A percentile compares a stretch with the other conserved stretches of the same genome.
These are phyloP conservation scores for Idris sp. DNA, from an alignment of 1,140 invertebrate species.

Conservation along the genomic window DNA sequence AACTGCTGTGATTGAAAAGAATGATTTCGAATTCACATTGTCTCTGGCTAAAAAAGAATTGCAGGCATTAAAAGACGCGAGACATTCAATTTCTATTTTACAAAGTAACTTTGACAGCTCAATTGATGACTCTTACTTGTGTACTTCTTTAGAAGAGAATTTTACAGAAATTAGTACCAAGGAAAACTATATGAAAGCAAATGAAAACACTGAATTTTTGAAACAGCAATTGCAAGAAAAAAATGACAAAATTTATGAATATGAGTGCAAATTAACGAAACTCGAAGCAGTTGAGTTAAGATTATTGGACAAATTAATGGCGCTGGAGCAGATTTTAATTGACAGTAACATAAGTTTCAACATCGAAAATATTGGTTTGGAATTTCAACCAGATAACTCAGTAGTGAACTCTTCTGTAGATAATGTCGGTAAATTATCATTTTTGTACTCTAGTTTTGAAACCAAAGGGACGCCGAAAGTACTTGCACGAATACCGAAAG, in stretches of 20 bases:
- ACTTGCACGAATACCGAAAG: conserved; percentile 31
- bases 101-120: conserved; percentile 1
- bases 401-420: neutral
- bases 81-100: conserved; percentile 14
- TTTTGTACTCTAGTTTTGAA: conserved; percentile 30
- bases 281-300: conserved; percentile 14
- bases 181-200: no score
- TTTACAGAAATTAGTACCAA: neutral
- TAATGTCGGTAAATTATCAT: conserved; percentile 23
- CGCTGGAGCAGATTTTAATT: conserved; percentile 28
- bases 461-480: conserved; percentile 13
- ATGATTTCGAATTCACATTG: conserved; percentile 61
- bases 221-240: conserved; percentile 19
- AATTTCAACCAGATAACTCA: conserved; percentile 3
- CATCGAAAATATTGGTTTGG: neutral
- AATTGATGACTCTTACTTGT: no score
- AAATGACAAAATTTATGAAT: conserved; percentile 11
- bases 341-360: conserved; percentile 9
- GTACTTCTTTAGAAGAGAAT: no score
- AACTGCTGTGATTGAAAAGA: conserved; percentile 52
- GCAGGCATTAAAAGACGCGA: conserved; percentile 27
- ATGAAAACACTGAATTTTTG: conserved; percentile 14
- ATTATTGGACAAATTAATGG: conserved; percentile 19
- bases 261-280: conserved; percentile 12
- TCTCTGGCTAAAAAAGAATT: conserved; percentile 41